Base-by-base conservation (phyloP, 1,140 invertebrate species). In the Eumaeus atala region DNA sequence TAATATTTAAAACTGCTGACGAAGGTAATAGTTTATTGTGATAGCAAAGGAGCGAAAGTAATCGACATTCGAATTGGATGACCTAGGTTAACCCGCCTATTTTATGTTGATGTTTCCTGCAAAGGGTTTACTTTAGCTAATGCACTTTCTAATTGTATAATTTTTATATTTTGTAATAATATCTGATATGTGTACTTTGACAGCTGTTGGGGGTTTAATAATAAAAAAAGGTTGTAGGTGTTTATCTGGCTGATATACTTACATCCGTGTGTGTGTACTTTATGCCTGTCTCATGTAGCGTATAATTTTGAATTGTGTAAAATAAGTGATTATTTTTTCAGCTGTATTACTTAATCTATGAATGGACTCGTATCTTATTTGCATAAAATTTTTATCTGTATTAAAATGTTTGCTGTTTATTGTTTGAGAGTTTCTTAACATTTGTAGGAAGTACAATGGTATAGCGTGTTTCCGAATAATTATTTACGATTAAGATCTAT, bases 81-180 rank as follows among this genome's bases (percentile, higher is more conserved):
- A 84, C 83, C 83, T 86, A 86, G 79, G 80, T 72, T 83, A 81
- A 77, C 77, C 74, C 73, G 71, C 71, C 70, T 72, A 68, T 69
- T 14, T 44, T 72, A 54, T 61, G 61, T 61, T 62, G 67, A 58
- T 63, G 67, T 67, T 74, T 82, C 75, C 72, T 70, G 67, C 65
- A 70, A 61, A 72, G 64, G 44, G 38, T 51, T 47, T 61, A 61
- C 55, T 81, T 70, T 76, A 80, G 76, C 75, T 83, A 80, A 28
- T 2, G 21, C 6, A 81, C 69, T 74, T 79, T 77, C 63, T 76
- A 64, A 65, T 62, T 56, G 21, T 28, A 28, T 54, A 56, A 28
- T 59, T 61, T 48, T 57, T 67, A 70, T 68, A 64, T 63, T 56
- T 69, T 66, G 61, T 57, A 47, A 35, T 47, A 62, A 58, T 61